Base-by-base conservation (phyloP, 2,113 vertebrate genomes). In the Dissostichus mawsoni region DNA sequence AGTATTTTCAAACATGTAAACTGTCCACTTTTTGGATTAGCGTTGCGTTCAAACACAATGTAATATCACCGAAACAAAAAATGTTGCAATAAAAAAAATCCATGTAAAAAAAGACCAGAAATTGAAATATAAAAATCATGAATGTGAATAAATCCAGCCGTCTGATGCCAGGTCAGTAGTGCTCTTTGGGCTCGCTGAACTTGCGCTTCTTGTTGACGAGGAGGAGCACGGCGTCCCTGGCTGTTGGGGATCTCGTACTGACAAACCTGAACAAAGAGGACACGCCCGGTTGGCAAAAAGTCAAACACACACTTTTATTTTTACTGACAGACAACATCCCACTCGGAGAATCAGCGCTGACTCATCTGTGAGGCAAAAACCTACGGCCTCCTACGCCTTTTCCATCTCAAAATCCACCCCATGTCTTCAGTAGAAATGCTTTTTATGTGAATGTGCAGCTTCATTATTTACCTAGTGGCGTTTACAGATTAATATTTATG, bases 101-200 rank as follows among this genome's bases (percentile, higher is more conserved):
- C 25, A 29, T 29, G 25, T 29, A 29, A 29, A 29, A 29, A 29
- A 29, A 29, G 25, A 29, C 25, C 3, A 29, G 25, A 3, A 29
- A 29, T 29, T 3, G 3, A 29, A 23, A 36, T 75, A 65, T 7
- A 11, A 29, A 29, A 29, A 29, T 29, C 3, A 41, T 41, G 5
- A 17, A 48, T 6, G 52, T 2, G 47, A 69, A 69, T 56, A 69
- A 48, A 64, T n/a, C 0, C 50, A 29, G 62, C 52, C 41, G 41
- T 4, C 20, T 3, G 5, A 5, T 23, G 51, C 12, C 73, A 66
- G 51, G 45, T 95, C 78, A 97, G 56, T 90, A 91, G 51, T 1
- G 79, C 3, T 97, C 93, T 85, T 96, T 96, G 12, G 97, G 97
- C 62, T 98, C 96, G 41, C 97, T 99, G 80, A 97, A 95, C 85